Conservation (phyloP, 2,888 invertebrate species). For the Drosophila borborema region DNA sequence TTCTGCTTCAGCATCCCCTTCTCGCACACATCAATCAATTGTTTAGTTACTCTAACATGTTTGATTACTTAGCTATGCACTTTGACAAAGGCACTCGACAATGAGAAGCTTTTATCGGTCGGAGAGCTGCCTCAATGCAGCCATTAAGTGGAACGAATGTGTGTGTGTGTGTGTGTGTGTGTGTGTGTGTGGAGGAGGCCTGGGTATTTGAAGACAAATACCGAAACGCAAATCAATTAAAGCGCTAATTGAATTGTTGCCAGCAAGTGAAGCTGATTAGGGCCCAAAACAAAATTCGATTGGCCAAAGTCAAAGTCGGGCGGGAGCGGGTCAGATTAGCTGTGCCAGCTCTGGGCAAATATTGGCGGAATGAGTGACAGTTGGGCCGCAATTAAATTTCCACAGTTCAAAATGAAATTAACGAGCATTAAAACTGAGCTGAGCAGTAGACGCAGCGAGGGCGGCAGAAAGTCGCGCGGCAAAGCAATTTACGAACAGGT, state of each 20-base stretch:
- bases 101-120: conserved; percentile 13
- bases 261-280: conserved; percentile 51
- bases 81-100: conserved; percentile 23
- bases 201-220: conserved; percentile 36
- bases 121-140: background rate
- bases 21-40: conserved; percentile 1
- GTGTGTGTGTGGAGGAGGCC: background rate
- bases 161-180: background rate
- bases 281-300: conserved; percentile 60
- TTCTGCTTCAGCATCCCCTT: background rate
- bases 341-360: background rate
- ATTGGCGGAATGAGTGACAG: conserved; percentile 22
- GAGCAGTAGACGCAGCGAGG: conserved; percentile 17
- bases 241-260: conserved; percentile 64
- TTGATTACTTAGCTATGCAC: conserved; percentile 26
- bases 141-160: background rate
- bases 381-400: conserved; percentile 66
- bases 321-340: conserved; percentile 7
- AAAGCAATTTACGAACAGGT: conserved; percentile 52
- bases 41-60: conserved; percentile 12
- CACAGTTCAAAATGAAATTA: conserved; percentile 64
- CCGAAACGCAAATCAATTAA: conserved; percentile 68
- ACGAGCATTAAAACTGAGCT: conserved; percentile 58
- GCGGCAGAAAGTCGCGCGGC: conserved; percentile 35
- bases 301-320: conserved; percentile 49